phyloP scores from a whole-genome alignment of 2,113 vertebrate genomes.

The Eira barbara region DNA sequence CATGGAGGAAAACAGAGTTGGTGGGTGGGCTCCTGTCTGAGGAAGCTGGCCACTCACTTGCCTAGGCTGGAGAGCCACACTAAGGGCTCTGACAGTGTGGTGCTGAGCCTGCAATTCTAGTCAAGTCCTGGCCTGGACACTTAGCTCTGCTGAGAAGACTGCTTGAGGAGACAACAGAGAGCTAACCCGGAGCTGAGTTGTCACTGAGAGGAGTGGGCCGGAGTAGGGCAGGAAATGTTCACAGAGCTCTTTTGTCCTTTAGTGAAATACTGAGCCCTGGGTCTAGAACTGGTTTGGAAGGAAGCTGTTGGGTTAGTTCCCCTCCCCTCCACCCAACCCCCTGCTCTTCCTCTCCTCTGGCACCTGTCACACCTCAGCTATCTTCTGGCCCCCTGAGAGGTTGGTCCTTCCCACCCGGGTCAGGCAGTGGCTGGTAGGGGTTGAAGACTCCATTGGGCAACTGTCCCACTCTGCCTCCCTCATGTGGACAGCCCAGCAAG shows the following conservation, averaged over 20 bases:
- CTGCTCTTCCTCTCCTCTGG: background rate
- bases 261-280: constrained; percentile 31
- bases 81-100: background rate
- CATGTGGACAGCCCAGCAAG: background rate
- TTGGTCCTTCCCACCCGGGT: background rate
- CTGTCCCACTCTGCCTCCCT: background rate
- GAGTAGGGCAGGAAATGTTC: constrained; percentile 53
- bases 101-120: constrained; percentile 31
- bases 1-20: background rate
- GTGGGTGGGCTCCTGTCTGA: background rate
- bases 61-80: background rate
- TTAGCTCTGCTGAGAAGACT: background rate
- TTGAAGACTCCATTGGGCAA: background rate
- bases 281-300: background rate
- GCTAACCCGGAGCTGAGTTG: background rate
- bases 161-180: constrained; percentile 27
- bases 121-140: background rate
- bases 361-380: background rate
- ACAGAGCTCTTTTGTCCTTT: constrained; percentile 1
- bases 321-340: background rate
- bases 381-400: no score
- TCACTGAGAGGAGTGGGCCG: constrained; percentile 11
- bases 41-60: background rate
- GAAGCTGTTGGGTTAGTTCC: constrained; percentile 14
- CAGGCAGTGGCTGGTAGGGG: background rate